Evolutionary conservation across 2,888 invertebrate species (phyloP), one percentile per base, ranked within the genome.

Genomic region (Lagria hirta): DNA sequence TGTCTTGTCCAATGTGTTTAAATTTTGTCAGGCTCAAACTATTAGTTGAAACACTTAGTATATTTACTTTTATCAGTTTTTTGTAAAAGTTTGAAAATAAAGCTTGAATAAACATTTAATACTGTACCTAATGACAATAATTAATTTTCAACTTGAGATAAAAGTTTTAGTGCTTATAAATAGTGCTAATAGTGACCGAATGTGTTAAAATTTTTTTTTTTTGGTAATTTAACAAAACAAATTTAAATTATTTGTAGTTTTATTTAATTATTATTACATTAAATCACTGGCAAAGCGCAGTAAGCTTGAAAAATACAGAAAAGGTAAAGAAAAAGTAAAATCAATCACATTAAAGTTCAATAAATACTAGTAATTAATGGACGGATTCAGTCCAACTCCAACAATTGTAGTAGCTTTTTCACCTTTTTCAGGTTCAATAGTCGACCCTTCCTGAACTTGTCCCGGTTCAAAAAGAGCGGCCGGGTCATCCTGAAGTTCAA

Each of bases 371-470:
- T n/a, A 43, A 29, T 38, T 38, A 20, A 28, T 34, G 49, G 53
- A 53, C 44, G 53, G 50, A 48, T 47, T 36, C 36, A 58, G 53
- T n/a, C n/a, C n/a, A 51, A 61, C 57, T 54, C 60, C 60, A 51
- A 63, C 59, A 52, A 63, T 59, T 20, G 64, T 61, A 26, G 67
- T 68, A 54, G 77, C 76, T 62, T 75, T 77, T 62, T 79, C 79
- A 54, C 77, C 76, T 62, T 75, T 77, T 62, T 79, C 79, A 62
- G 79, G 79, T 73, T 79, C 78, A 65, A 77, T 75, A 54, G 79
- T 79, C 53, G 79, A 78, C 38, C 73, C 73, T 51, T 62, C 65
- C 43, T 73, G 73, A 37, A 78, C 78, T 42, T 72, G 71, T 51
- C 60, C 64, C 47, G 72, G 71, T 32, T 70, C 71, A 47, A 70